Evolutionary conservation across 92 coral and sea anemone genomes (phyloP).

Genomic region (Siderastrea siderea): DNA sequence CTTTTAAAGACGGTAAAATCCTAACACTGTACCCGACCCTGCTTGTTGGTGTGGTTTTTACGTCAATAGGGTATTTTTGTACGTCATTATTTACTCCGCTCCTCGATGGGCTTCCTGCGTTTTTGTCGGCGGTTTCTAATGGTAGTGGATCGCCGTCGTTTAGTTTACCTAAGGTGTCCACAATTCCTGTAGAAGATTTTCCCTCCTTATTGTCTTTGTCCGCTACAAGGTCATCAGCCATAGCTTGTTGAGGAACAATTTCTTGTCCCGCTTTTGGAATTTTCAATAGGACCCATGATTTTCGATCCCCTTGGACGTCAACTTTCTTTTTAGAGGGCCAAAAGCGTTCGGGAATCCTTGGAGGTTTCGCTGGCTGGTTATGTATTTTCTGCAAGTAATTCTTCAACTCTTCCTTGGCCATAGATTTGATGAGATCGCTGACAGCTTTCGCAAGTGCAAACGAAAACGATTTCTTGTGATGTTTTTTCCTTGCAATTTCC

Average conservation of each 20-base stretch:
- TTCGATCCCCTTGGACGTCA: constrained; percentile 79
- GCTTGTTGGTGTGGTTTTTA: constrained; percentile 17
- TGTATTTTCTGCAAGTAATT: constrained; percentile 16
- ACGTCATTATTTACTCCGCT: neutral
- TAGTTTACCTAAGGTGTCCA: constrained; percentile 71
- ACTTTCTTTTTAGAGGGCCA: constrained; percentile 26
- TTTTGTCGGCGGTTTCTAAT: neutral
- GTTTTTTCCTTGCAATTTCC: constrained; percentile 36
- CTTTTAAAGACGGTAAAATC: constrained; percentile 44
- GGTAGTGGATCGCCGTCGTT: constrained; percentile 42
- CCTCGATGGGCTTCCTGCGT: neutral
- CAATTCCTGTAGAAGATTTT: constrained; percentile 39
- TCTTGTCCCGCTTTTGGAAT: constrained; percentile 78
- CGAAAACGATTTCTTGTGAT: constrained; percentile 41
- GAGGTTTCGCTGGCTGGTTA: neutral
- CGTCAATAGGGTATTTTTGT: constrained; percentile 7
- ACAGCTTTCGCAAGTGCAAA: constrained; percentile 79
- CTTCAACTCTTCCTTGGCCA: constrained; percentile 54
- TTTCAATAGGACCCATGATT: constrained; percentile 97
- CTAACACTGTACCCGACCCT: constrained; percentile 45
- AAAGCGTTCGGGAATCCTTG: neutral
- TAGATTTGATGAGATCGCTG: constrained; percentile 73
- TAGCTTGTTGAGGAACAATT: constrained; percentile 2
- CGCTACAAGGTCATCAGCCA: constrained; percentile 27
- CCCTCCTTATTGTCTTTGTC: constrained; percentile 45